Percentiles rank a stretch among this genome's conserved stretches.
phyloP scores from a whole-genome alignment of 2,797 vertebrate genomes.

The Ptychobarbus kaznakovi region DNA sequence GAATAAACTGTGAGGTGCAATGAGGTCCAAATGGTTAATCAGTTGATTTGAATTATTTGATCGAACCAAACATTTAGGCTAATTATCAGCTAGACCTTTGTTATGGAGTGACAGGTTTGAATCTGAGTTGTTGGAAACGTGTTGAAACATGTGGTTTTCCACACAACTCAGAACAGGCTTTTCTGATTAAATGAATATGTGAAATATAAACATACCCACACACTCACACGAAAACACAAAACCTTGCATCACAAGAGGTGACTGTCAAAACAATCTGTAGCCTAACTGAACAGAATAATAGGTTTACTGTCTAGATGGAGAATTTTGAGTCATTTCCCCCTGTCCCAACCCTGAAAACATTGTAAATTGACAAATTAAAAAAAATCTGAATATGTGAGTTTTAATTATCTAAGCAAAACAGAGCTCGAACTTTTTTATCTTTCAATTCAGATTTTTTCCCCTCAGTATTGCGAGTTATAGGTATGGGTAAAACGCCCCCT shows the following conservation, averaged over 20 bases:
- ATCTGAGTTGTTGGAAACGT: neutral
- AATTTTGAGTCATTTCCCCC: neutral
- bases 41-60: neutral
- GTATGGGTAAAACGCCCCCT: too few species aligned
- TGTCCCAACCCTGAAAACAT: neutral
- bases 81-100: neutral
- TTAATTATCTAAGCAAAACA: neutral
- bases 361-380: neutral
- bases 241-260: neutral
- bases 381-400: neutral
- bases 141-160: neutral
- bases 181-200: neutral
- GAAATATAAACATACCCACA: neutral
- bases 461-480: too few species aligned
- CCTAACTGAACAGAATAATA: neutral
- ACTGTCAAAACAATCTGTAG: neutral
- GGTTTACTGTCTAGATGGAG: neutral
- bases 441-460: too few species aligned
- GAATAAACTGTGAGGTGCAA: neutral
- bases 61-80: too few species aligned
- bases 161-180: neutral
- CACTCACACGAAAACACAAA: neutral
- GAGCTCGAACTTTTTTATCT: too few species aligned
- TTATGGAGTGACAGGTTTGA: neutral
- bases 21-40: neutral